A percentile compares a stretch with the other conserved stretches of the same genome.
phyloP scores from a whole-genome alignment of 2,113 vertebrate species.

The Stegastes partitus region DNA sequence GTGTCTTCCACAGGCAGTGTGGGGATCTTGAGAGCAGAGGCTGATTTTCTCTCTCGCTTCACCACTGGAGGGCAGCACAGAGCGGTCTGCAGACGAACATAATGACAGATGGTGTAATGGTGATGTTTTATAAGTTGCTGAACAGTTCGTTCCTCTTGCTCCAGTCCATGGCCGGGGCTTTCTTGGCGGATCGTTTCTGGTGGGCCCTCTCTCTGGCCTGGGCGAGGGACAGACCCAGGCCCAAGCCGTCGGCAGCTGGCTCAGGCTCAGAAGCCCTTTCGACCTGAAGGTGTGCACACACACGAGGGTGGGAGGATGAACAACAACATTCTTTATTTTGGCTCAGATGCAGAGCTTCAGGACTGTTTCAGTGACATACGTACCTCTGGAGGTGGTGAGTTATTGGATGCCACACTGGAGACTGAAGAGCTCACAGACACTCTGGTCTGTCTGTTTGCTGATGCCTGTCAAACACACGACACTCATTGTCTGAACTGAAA shows the following conservation, averaged over 20 bases:
- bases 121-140: conserved; percentile 89
- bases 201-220: conserved; percentile 91
- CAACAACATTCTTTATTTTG: neutral
- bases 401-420: conserved; percentile 69
- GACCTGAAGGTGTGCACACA: conserved; percentile 29
- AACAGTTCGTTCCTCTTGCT: conserved; percentile 97
- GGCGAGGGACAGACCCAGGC: conserved; percentile 88
- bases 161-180: conserved; percentile 95
- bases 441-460: conserved; percentile 40
- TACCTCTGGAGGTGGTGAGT: conserved; percentile 63
- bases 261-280: conserved; percentile 8
- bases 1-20: neutral
- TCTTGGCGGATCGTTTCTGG: conserved; percentile 90
- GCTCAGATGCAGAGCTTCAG: neutral
- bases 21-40: neutral
- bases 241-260: conserved; percentile 68
- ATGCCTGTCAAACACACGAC: conserved; percentile 26
- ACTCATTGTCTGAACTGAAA: neutral
- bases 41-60: conserved; percentile 17
- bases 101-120: neutral
- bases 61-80: conserved; percentile 18
- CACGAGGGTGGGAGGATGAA: neutral
- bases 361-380: neutral
- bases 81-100: neutral
- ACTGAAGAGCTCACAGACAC: conserved; percentile 57